Conservation (phyloP, 2,797 vertebrate genomes). For the Anguilla obscura region DNA sequence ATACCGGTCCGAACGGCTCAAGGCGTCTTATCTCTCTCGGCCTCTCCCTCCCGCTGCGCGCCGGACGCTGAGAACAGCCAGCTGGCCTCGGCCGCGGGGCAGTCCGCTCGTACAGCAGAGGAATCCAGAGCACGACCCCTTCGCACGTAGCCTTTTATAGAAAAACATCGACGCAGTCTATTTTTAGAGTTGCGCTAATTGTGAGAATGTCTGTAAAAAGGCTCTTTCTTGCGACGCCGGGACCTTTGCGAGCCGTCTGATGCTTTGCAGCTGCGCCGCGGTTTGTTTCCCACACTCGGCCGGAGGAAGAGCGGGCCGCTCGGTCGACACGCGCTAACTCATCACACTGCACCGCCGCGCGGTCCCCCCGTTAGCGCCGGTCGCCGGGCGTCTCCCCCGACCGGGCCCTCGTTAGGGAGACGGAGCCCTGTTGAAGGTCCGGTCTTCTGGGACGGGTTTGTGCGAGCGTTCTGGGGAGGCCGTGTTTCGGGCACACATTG, state of each 20-base stretch:
- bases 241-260: conserved; percentile 18
- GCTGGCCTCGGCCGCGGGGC: conserved; percentile 41
- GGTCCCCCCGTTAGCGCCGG: neutral
- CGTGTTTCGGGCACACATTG: conserved; percentile 48
- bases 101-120: conserved; percentile 37
- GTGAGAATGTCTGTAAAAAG: conserved; percentile 37
- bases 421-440: conserved; percentile 50
- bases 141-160: neutral
- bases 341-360: conserved; percentile 43
- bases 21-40: conserved; percentile 1
- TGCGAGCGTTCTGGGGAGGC: conserved; percentile 47
- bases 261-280: conserved; percentile 55
- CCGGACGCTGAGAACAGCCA: conserved; percentile 58
- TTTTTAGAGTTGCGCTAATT: conserved; percentile 34
- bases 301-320: conserved; percentile 49
- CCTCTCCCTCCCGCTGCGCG: conserved; percentile 20
- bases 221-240: conserved; percentile 32
- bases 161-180: neutral
- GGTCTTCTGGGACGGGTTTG: conserved; percentile 55
- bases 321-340: conserved; percentile 58
- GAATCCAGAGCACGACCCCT: conserved; percentile 9
- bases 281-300: conserved; percentile 43
- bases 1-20: neutral
- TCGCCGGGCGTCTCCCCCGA: neutral
- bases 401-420: conserved; percentile 40